Percentiles rank a stretch among this genome's conserved stretches.
phyloP scores from a whole-genome alignment of 2,113 vertebrate species.

The Vulpes vulpes region DNA sequence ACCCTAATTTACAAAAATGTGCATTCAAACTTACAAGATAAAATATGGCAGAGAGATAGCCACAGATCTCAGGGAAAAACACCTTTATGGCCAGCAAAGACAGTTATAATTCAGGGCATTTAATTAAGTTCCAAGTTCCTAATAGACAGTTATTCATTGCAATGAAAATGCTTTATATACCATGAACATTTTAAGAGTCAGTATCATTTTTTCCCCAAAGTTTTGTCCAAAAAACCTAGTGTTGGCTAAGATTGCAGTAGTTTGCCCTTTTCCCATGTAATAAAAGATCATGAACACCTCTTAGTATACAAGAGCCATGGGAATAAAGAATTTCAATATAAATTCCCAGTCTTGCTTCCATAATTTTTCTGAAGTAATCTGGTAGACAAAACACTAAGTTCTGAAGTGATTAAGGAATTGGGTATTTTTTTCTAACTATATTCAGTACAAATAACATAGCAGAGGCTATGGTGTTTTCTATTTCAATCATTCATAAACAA shows the following conservation, averaged over 20 bases:
- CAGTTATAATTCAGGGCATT: constrained; percentile 40
- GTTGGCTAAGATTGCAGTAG: neutral
- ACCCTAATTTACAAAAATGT: neutral
- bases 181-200: constrained; percentile 45
- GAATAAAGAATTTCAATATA: neutral
- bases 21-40: neutral
- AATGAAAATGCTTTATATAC: constrained; percentile 54
- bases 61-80: neutral
- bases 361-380: constrained; percentile 40
- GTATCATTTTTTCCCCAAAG: neutral
- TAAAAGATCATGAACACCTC: neutral
- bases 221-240: neutral
- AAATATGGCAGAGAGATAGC: neutral
- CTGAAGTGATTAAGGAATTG: neutral
- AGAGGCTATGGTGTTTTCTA: neutral
- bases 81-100: neutral
- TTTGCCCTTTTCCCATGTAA: neutral
- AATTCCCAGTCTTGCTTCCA: neutral
- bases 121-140: constrained; percentile 56
- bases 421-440: neutral
- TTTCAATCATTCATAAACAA: neutral
- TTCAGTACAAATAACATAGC: neutral
- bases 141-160: constrained; percentile 1
- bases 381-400: neutral
- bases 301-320: neutral